Percentiles rank a stretch among this genome's conserved stretches.
Conservation (phyloP, 2,113 vertebrate species). For the Tympanuchus pallidicinctus region DNA sequence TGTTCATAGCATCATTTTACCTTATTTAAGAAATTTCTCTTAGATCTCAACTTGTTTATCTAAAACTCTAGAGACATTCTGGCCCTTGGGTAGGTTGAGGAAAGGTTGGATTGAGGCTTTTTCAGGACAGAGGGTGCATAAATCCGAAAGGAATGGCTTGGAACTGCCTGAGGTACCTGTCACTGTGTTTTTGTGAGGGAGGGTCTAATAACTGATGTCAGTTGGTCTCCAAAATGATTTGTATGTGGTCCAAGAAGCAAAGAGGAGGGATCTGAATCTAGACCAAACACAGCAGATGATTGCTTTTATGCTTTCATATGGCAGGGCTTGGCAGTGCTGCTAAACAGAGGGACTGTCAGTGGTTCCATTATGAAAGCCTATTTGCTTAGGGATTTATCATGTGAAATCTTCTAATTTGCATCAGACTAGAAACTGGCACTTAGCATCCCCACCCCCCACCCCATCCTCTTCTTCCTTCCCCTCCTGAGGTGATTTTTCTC, state of each 20-base stretch:
- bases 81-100: slow-evolving; percentile 46
- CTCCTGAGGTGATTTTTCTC: slow-evolving; percentile 7
- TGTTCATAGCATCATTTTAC: not conserved
- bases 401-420: slow-evolving; percentile 12
- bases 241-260: not conserved
- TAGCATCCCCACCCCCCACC: not conserved
- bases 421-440: not conserved
- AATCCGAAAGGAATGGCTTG: not conserved
- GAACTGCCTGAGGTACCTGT: slow-evolving; percentile 63
- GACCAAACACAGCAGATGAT: slow-evolving; percentile 42
- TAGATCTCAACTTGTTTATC: not conserved
- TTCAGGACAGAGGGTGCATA: slow-evolving; percentile 52
- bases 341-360: not conserved
- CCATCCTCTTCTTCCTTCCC: not conserved
- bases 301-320: not conserved
- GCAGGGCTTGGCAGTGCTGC: not conserved
- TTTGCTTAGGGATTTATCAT: slow-evolving; percentile 2
- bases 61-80: slow-evolving; percentile 28
- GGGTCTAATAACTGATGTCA: slow-evolving; percentile 63
- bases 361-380: not conserved
- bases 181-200: slow-evolving; percentile 23
- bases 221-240: slow-evolving; percentile 1
- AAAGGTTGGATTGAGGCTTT: slow-evolving; percentile 25
- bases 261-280: slow-evolving; percentile 30
- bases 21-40: not conserved